Evolutionary conservation across 2,113 vertebrate genomes (phyloP), one percentile per base, ranked within the genome.

Genomic region (Aythya baeri): DNA sequence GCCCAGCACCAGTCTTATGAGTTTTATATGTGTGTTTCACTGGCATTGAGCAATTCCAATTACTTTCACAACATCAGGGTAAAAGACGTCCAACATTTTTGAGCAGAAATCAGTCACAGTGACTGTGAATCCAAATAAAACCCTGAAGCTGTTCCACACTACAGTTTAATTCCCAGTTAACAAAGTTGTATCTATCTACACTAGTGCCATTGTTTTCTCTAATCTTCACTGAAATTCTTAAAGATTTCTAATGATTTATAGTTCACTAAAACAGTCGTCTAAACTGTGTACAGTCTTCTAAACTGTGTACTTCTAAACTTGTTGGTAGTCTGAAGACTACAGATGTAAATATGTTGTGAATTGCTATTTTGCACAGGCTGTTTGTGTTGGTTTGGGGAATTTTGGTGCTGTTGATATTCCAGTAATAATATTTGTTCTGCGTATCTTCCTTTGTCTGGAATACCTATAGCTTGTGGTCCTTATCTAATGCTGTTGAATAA

Each of bases 191-290:
- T 89, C 15, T 76, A 72, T 94, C 63, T 88, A 85, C 27, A 55
- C 31, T 72, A 71, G 75, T 82, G 62, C 52, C 0, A 0, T 68
- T 95, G 52, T 91, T 92, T 91, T 82, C 77, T 78, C 77, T 89
- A 80, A 82, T 91, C 86, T 90, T 76, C 55, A 17, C 44, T 66
- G 86, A 93, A 91, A 90, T 67, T 50, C 72, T 88, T 91, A 90
- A 86, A 86, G 90, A 80, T 94, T 90, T 90, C 67, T 96, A 90
- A 85, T 62, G 90, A 74, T 55, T 83, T 70, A 31, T 62, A 66
- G 75, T 83, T 90, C n/a, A 49, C 67, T 62, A 77, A 77, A 86
- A 50, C 50, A 80, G 27, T 73, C 71, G 66, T 86, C 68, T n/a
- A 44, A 76, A 0, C 59, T 32, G 32, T 58, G 23, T 41, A 50